Percentiles rank a stretch among this genome's conserved stretches.
These are phyloP conservation scores for Chamaea fasciata DNA, from an alignment of 2,113 vertebrate species.

Conservation along the genomic window DNA sequence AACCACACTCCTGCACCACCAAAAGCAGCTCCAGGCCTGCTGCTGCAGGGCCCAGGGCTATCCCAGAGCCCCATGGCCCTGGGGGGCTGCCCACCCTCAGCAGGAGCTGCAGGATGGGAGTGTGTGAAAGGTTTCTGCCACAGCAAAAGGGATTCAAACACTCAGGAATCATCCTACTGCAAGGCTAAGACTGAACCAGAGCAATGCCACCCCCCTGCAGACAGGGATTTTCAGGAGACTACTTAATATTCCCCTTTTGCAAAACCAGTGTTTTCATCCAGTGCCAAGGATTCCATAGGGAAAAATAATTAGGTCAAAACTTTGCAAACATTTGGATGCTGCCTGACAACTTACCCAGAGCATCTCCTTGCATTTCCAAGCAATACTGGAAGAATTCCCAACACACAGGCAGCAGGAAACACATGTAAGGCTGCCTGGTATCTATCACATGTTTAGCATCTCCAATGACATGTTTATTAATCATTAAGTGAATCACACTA, in stretches of 20 bases:
- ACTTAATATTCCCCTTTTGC: not conserved
- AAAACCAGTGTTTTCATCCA: not conserved
- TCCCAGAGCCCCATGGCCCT: rapidly evolving
- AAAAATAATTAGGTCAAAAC: not conserved
- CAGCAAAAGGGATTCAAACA: not conserved
- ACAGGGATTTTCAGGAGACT: not conserved
- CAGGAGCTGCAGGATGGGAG: not conserved
- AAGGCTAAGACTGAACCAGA: not conserved
- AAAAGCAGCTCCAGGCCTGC: not conserved
- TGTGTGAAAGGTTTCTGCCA: rapidly evolving
- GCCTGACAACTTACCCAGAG: rapidly evolving
- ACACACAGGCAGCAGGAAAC: not conserved
- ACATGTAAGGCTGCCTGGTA: not conserved
- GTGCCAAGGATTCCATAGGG: not conserved
- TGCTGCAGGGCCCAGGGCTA: not conserved
- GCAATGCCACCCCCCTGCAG: not conserved
- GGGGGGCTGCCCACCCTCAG: rapidly evolving
- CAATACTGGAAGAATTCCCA: not conserved
- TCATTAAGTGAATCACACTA: not conserved
- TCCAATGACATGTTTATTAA: not conserved
- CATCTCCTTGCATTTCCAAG: not conserved
- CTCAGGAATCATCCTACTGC: not conserved
- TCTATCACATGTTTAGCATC: not conserved
- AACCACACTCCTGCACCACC: rapidly evolving
- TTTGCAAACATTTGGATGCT: not conserved